Evolutionary conservation across 2,888 invertebrate species (phyloP).

Genomic region (Sinhomidia bicolor): DNA sequence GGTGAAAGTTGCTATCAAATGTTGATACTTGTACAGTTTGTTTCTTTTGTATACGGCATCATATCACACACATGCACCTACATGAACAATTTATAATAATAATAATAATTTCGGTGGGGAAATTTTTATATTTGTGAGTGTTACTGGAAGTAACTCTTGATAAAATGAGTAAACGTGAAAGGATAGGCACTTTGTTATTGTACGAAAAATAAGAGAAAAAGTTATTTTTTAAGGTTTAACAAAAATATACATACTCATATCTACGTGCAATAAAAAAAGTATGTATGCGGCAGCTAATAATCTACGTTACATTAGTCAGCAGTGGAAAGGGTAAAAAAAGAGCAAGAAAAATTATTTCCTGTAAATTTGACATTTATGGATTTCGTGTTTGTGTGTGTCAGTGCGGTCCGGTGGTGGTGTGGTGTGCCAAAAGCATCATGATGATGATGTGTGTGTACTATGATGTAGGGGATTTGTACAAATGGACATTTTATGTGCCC

Average conservation of each 20-base stretch:
- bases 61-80: too few relatives aligned
- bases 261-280: not conserved
- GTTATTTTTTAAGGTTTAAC: not conserved
- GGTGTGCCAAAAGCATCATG: conserved; percentile 36
- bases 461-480: not conserved
- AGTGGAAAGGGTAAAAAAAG: conserved; percentile 1
- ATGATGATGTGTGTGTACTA: not conserved
- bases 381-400: conserved; percentile 40
- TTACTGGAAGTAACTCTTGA: too few relatives aligned
- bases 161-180: too few relatives aligned
- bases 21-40: too few relatives aligned
- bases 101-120: too few relatives aligned
- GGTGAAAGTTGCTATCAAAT: conserved; percentile 10
- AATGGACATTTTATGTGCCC: not conserved
- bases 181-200: too few relatives aligned
- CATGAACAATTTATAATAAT: too few relatives aligned
- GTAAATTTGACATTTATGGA: conserved; percentile 70
- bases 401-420: too few relatives aligned
- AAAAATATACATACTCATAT: not conserved
- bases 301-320: not conserved
- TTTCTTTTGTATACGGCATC: too few relatives aligned
- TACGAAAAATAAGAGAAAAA: too few relatives aligned
- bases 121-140: too few relatives aligned
- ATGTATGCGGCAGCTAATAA: not conserved
- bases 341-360: conserved; percentile 70